Conservation (phyloP, 2,797 vertebrate species). For the Moxostoma hubbsi region DNA sequence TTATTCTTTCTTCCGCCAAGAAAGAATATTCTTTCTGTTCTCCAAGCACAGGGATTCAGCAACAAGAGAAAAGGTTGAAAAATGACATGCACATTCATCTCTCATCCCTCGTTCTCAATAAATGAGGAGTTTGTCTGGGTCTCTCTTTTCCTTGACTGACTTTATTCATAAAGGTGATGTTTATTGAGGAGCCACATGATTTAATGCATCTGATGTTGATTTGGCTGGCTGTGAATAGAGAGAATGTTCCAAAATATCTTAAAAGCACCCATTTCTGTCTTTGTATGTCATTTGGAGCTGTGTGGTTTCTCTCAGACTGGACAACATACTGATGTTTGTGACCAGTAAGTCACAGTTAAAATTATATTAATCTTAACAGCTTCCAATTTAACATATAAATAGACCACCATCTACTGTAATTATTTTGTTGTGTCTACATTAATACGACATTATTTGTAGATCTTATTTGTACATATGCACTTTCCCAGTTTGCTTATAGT, state of each 20-base stretch:
- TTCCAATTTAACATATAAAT: not conserved
- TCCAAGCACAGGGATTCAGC: not conserved
- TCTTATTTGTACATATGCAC: not conserved
- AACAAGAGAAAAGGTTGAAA: not conserved
- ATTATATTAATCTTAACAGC: not conserved
- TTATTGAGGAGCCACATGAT: constrained; percentile 13
- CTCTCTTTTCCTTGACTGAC: constrained; percentile 32
- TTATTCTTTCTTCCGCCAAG: constrained; percentile 35
- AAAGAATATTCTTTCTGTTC: no score
- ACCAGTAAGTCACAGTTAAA: not conserved
- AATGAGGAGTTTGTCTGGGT: constrained; percentile 60
- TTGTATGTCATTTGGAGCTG: not conserved
- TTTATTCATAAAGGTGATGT: constrained; percentile 37
- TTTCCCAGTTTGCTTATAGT: not conserved
- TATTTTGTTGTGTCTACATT: constrained; percentile 25
- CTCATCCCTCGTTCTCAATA: constrained; percentile 59
- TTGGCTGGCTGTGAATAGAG: constrained; percentile 1
- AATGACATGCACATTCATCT: constrained; percentile 2
- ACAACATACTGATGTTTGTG: not conserved
- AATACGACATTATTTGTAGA: not conserved
- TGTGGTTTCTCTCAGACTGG: not conserved
- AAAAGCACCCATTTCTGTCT: not conserved
- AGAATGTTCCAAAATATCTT: constrained; percentile 17
- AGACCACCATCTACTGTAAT: not conserved
- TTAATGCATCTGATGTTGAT: constrained; percentile 19